Evolutionary conservation across 2,797 vertebrate genomes (phyloP).

Genomic region (Danio kyathit): DNA sequence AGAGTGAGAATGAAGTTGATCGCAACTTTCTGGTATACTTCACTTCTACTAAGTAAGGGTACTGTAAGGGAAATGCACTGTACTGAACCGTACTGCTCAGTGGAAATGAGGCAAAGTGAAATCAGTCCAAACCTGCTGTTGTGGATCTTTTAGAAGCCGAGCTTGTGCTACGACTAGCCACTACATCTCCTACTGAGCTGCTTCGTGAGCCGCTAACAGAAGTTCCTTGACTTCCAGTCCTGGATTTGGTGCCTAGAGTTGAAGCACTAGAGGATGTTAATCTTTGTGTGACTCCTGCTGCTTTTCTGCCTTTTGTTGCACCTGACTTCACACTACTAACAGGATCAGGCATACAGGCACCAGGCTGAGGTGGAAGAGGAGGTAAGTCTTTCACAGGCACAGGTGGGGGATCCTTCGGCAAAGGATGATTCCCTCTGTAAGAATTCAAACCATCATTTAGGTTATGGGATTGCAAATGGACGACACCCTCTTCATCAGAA

Average conservation of each 20-base stretch:
- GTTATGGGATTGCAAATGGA: slow-evolving; percentile 63
- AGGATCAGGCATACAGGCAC: slow-evolving; percentile 89
- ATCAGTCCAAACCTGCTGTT: slow-evolving; percentile 57
- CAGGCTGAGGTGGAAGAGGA: slow-evolving; percentile 85
- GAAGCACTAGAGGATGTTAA: slow-evolving; percentile 53
- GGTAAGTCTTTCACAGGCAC: slow-evolving; percentile 84
- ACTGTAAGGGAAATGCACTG: too few species aligned
- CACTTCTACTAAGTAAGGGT: too few species aligned
- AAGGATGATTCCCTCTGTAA: slow-evolving; percentile 60
- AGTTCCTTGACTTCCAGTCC: slow-evolving; percentile 63
- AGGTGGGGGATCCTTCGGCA: slow-evolving; percentile 82
- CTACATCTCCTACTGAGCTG: slow-evolving; percentile 54
- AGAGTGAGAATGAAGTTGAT: too few species aligned
- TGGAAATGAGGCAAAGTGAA: background rate
- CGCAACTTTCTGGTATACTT: too few species aligned
- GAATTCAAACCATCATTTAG: slow-evolving; percentile 65
- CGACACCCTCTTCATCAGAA: slow-evolving; percentile 84
- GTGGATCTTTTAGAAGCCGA: slow-evolving; percentile 62
- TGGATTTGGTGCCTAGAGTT: slow-evolving; percentile 67
- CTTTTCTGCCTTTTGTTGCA: slow-evolving; percentile 72
- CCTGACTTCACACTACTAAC: slow-evolving; percentile 67
- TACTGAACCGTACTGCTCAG: too few species aligned
- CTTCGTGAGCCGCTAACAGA: slow-evolving; percentile 64
- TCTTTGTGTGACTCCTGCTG: slow-evolving; percentile 52
- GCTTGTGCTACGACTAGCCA: slow-evolving; percentile 63